phyloP scores from a whole-genome alignment of 2,888 invertebrate genomes.

The Heteropelma amictum region DNA sequence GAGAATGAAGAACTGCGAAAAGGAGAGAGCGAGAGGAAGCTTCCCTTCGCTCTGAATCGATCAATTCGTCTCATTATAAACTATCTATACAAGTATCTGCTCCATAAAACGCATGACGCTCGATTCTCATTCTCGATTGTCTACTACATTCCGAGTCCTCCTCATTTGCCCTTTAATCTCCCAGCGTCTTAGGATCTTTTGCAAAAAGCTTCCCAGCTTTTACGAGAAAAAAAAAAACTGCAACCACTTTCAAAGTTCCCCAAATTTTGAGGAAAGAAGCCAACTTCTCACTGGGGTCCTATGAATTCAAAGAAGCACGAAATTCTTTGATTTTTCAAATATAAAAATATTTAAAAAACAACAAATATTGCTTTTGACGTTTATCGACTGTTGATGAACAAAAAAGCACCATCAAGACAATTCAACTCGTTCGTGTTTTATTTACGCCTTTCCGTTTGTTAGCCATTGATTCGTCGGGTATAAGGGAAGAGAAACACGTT shows the following conservation, averaged over 20 bases:
- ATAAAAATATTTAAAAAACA: no score
- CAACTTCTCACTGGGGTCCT: no score
- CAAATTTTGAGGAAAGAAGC: no score
- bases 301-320: no score
- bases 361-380: background rate
- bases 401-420: background rate
- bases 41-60: constrained; percentile 12
- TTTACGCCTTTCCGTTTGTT: background rate
- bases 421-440: background rate
- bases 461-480: background rate
- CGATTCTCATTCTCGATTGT: constrained; percentile 27
- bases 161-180: background rate
- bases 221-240: no score
- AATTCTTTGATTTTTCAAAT: no score
- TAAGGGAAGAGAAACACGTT: background rate
- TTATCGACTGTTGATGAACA: background rate
- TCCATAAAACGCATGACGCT: constrained; percentile 31
- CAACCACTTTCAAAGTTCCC: no score
- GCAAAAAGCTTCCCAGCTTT: background rate
- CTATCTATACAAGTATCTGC: constrained; percentile 6
- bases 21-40: background rate
- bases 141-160: background rate
- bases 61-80: constrained; percentile 10
- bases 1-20: background rate
- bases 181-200: background rate